Conservation (phyloP, 2,113 vertebrate species). For the Euleptes europaea region DNA sequence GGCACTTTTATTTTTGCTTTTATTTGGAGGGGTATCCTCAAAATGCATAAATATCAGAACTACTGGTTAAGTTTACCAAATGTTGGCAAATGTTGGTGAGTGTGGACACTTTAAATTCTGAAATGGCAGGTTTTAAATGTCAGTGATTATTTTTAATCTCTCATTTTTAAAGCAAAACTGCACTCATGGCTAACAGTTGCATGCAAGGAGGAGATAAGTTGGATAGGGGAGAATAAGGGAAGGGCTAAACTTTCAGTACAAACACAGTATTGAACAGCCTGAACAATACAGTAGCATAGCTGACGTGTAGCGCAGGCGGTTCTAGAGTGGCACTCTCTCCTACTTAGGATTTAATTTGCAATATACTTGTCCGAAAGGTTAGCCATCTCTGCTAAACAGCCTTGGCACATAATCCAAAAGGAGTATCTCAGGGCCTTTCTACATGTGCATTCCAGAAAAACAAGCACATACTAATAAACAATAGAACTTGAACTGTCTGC, state of each 20-base stretch:
- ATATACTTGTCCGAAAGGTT: not conserved
- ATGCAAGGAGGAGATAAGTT: not conserved
- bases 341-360: not conserved
- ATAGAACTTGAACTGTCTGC: constrained; percentile 20
- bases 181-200: not conserved
- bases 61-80: not conserved
- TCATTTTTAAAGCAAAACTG: not conserved
- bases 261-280: not conserved
- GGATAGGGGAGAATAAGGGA: not conserved
- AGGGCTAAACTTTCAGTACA: not conserved
- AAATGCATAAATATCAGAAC: not conserved
- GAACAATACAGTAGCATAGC: not conserved
- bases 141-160: not conserved
- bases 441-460: not conserved
- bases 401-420: not conserved
- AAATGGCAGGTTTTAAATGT: not conserved
- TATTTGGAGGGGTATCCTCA: not conserved
- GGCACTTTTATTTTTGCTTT: not conserved
- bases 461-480: not conserved
- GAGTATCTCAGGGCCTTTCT: constrained; percentile 13
- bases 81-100: not conserved
- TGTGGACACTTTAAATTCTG: not conserved
- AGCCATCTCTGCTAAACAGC: not conserved
- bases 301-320: not conserved
- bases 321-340: not conserved